phyloP scores from a whole-genome alignment of 2,888 invertebrate genomes.

The Napeogenes inachia region DNA sequence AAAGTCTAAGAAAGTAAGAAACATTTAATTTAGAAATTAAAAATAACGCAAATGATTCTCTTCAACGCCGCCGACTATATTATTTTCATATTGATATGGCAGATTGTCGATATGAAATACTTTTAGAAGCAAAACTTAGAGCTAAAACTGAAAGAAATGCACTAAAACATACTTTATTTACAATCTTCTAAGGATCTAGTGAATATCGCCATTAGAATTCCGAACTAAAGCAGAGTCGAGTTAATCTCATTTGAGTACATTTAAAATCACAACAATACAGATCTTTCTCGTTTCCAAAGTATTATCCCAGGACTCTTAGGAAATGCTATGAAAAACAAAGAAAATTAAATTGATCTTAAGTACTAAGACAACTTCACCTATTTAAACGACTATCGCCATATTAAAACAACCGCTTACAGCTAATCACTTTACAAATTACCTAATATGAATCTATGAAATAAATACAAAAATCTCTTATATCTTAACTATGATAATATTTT shows the following conservation, averaged over 20 bases:
- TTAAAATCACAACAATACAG: constrained; percentile 69
- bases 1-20: constrained; percentile 33
- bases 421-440: constrained; percentile 76
- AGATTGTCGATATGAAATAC: constrained; percentile 82
- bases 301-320: constrained; percentile 7
- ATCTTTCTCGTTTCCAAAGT: constrained; percentile 44
- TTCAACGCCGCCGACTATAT: constrained; percentile 60
- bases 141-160: constrained; percentile 65
- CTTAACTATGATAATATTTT: constrained; percentile 75
- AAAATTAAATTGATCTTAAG: constrained; percentile 68
- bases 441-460: constrained; percentile 77
- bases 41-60: constrained; percentile 55
- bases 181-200: constrained; percentile 45
- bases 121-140: constrained; percentile 62
- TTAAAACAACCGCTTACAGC: constrained; percentile 62
- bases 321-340: constrained; percentile 31
- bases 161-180: constrained; percentile 64
- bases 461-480: constrained; percentile 73
- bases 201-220: constrained; percentile 50
- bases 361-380: constrained; percentile 63
- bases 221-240: constrained; percentile 49
- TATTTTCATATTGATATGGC: constrained; percentile 81
- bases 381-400: constrained; percentile 73
- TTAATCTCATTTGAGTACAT: constrained; percentile 75
- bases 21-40: constrained; percentile 28